Conservation (phyloP, 64 coral and sea anemone species). For the Orbicella faveolata region DNA sequence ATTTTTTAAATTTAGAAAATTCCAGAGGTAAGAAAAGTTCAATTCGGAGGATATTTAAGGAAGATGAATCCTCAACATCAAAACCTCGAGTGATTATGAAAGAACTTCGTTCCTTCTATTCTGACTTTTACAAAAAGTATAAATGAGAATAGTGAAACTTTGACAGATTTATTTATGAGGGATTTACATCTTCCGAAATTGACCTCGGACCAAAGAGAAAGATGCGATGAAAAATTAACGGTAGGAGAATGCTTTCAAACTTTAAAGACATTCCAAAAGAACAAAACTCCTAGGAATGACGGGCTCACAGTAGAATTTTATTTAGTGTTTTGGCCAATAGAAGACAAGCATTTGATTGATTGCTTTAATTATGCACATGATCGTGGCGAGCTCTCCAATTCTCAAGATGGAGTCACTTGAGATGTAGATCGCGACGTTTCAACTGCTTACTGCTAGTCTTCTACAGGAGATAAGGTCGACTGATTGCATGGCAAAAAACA, state of each 20-base stretch:
- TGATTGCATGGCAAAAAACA: no score
- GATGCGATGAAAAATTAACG: conserved; percentile 15
- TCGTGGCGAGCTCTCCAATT: conserved; percentile 36
- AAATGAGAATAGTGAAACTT: neutral
- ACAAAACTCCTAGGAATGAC: conserved; percentile 61
- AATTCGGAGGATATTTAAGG: neutral
- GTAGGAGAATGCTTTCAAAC: conserved; percentile 33
- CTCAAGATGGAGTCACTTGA: no score
- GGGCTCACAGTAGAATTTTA: conserved; percentile 41
- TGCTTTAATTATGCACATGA: conserved; percentile 27
- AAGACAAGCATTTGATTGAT: conserved; percentile 24
- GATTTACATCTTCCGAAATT: conserved; percentile 34
- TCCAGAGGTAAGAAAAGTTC: conserved; percentile 10
- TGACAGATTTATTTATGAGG: no score
- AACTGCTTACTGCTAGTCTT: no score
- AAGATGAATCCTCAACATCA: no score
- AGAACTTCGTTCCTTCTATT: no score
- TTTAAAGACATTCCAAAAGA: conserved; percentile 31
- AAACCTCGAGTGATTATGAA: no score
- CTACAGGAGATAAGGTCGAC: no score
- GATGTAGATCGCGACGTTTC: no score
- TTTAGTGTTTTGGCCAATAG: conserved; percentile 26
- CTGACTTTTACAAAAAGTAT: neutral
- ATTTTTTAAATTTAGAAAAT: conserved; percentile 26
- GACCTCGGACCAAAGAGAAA: neutral